phyloP scores from a whole-genome alignment of 2,797 vertebrate species.

The Melanotaenia boesemani region DNA sequence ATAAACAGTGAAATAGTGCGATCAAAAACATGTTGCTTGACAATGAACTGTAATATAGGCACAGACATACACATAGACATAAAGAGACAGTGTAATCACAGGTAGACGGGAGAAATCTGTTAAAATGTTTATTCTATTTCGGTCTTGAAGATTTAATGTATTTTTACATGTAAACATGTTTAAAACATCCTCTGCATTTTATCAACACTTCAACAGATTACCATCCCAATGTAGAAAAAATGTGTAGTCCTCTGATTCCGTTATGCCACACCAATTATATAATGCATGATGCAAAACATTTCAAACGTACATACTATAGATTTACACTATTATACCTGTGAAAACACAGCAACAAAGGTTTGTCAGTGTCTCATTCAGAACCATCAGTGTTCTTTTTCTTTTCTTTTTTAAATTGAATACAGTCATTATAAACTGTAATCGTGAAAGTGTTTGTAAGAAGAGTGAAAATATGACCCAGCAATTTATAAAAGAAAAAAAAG shows the following conservation, averaged over 20 bases:
- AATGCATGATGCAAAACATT: slow-evolving; percentile 46
- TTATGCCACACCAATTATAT: slow-evolving; percentile 27
- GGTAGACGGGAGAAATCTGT: slow-evolving; percentile 40
- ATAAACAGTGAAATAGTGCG: slow-evolving; percentile 6
- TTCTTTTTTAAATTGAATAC: slow-evolving; percentile 23
- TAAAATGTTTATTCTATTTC: slow-evolving; percentile 79
- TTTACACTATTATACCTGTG: slow-evolving; percentile 31
- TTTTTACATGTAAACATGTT: slow-evolving; percentile 65
- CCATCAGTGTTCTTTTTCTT: slow-evolving; percentile 20
- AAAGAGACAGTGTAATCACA: slow-evolving; percentile 24
- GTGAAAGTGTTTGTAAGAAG: slow-evolving; percentile 16
- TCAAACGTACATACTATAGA: slow-evolving; percentile 42
- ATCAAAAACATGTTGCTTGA: slow-evolving; percentile 3
- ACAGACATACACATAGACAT: neutral
- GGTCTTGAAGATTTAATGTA: slow-evolving; percentile 39
- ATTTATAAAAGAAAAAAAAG: slow-evolving; percentile 19
- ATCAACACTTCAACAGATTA: slow-evolving; percentile 40
- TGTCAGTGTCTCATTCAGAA: slow-evolving; percentile 25
- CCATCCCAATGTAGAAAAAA: slow-evolving; percentile 37
- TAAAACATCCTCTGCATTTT: slow-evolving; percentile 50
- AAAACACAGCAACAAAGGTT: slow-evolving; percentile 26
- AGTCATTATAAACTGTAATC: slow-evolving; percentile 14
- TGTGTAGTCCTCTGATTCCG: slow-evolving; percentile 11
- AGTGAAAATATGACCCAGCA: slow-evolving; percentile 24
- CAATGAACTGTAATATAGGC: slow-evolving; percentile 1